Conservation (phyloP, 2,888 invertebrate species). For the Hermaeophaga mercurialis region DNA sequence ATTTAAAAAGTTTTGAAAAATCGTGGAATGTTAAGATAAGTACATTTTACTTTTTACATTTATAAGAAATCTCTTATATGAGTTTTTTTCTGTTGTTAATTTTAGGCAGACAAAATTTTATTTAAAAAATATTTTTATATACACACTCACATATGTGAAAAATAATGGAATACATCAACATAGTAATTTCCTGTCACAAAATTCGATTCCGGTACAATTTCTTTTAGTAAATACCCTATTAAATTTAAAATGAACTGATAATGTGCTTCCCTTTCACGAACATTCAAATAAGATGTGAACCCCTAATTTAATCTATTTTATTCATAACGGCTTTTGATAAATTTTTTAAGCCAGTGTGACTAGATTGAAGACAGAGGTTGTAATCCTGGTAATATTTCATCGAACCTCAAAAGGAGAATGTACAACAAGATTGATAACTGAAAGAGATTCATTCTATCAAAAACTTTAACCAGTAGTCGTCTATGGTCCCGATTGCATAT, state of each 20-base stretch:
- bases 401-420: constrained; percentile 47
- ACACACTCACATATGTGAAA: too few species aligned
- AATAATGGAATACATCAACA: constrained; percentile 8
- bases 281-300: constrained; percentile 33
- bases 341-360: constrained; percentile 41
- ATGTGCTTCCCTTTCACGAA: constrained; percentile 31
- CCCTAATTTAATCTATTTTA: constrained; percentile 45
- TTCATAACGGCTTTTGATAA: constrained; percentile 46
- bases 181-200: constrained; percentile 8
- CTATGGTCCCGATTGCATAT: constrained; percentile 47
- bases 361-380: constrained; percentile 42
- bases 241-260: constrained; percentile 36
- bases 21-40: too few species aligned
- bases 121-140: too few species aligned
- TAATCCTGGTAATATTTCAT: constrained; percentile 51
- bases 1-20: too few species aligned
- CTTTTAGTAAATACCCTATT: constrained; percentile 32
- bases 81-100: too few species aligned
- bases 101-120: too few species aligned
- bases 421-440: constrained; percentile 54
- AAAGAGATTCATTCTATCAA: constrained; percentile 50
- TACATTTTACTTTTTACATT: too few species aligned
- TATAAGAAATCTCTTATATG: too few species aligned
- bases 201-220: constrained; percentile 33
- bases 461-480: constrained; percentile 51